phyloP scores from a whole-genome alignment of 2,797 vertebrate species.

The Scolopax rusticola region DNA sequence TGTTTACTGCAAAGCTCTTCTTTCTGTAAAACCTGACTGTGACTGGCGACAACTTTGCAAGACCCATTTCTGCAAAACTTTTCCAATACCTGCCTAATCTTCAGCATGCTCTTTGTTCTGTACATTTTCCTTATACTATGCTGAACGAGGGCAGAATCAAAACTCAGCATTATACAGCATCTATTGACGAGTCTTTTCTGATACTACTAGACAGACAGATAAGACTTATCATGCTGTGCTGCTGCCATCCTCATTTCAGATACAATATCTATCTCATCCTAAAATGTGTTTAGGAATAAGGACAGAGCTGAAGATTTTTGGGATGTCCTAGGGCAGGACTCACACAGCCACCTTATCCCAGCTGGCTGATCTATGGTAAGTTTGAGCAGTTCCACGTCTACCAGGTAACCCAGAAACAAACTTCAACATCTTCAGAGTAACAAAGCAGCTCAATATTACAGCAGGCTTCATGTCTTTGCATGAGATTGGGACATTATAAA shows the following conservation, averaged over 20 bases:
- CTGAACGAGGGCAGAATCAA: background rate
- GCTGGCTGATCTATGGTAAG: background rate
- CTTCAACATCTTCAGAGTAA: background rate
- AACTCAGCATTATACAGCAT: background rate
- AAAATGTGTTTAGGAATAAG: background rate
- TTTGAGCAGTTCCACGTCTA: background rate
- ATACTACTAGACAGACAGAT: background rate
- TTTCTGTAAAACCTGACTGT: background rate
- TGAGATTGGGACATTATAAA: background rate
- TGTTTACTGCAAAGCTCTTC: background rate
- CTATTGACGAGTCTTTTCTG: background rate
- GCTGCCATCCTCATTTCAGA: background rate
- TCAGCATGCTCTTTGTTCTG: background rate
- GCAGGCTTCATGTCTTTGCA: background rate
- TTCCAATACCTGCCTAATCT: background rate
- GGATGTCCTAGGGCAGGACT: background rate
- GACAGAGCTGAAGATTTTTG: background rate
- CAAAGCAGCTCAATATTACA: background rate
- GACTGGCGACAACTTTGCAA: background rate
- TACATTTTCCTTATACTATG: background rate
- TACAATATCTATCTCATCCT: rapidly evolving
- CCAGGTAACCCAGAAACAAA: background rate
- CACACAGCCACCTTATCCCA: background rate
- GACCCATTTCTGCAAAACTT: background rate
- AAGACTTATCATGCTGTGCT: background rate